These are phyloP conservation scores for Halocynthia roretzi DNA, from an alignment of 23 tunicate species.

Conservation along the genomic window DNA sequence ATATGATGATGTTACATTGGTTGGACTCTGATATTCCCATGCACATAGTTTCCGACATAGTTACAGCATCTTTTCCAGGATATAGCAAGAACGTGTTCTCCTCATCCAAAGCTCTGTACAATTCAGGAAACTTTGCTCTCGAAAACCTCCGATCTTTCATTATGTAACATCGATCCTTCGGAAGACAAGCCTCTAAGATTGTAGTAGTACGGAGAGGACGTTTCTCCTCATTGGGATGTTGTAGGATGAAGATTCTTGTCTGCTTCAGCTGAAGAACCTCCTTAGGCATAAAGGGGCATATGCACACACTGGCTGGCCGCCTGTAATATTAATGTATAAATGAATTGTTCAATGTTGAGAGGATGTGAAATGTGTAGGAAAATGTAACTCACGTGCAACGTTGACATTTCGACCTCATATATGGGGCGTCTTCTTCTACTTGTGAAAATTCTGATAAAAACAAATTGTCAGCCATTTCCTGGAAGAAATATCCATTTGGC, in stretches of 20 bases:
- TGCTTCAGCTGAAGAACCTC: conserved; percentile 19
- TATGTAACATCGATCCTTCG: conserved; percentile 14
- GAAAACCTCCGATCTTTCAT: conserved; percentile 42
- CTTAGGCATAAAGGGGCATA: conserved; percentile 48
- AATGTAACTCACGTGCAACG: conserved; percentile 9
- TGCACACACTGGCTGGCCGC: conserved; percentile 63
- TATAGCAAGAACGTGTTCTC: conserved; percentile 50
- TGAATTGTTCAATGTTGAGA: not conserved
- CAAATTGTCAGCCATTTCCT: no score
- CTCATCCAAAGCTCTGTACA: conserved; percentile 20
- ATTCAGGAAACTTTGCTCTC: conserved; percentile 19
- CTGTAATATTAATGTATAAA: conserved; percentile 17
- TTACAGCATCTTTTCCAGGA: conserved; percentile 49
- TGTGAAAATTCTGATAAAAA: no score
- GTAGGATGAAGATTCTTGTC: conserved; percentile 48
- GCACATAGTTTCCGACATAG: conserved; percentile 4
- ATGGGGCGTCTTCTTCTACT: not conserved
- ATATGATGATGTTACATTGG: conserved; percentile 34
- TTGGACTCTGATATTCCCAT: not conserved
- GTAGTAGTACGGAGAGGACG: conserved; percentile 72
- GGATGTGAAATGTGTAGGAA: not conserved
- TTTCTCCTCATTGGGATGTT: conserved; percentile 79
- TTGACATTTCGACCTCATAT: not conserved
- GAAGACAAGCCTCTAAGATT: conserved; percentile 45
- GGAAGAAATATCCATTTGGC: no score